Percentiles rank a stretch among this genome's conserved stretches.
phyloP scores from a whole-genome alignment of 2,113 vertebrate genomes.

The Ptilonorhynchus violaceus region DNA sequence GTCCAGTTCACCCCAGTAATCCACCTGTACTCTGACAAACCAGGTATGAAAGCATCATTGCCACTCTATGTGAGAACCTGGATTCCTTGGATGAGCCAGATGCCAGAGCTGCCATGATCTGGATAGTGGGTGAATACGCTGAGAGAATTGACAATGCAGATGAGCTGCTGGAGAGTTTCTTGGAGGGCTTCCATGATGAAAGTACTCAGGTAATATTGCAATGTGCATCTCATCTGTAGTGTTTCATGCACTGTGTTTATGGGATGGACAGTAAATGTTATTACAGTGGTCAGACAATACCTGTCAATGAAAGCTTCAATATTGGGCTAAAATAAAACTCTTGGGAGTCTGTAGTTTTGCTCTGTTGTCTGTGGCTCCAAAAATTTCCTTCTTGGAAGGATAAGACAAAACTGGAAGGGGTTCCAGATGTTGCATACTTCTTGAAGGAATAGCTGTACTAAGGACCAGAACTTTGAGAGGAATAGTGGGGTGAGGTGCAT shows the following conservation, averaged over 20 bases:
- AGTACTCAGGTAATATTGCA: slow-evolving; percentile 87
- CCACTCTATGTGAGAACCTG: slow-evolving; percentile 95
- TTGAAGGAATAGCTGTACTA: background rate
- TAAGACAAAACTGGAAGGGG: background rate
- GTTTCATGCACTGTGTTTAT: background rate
- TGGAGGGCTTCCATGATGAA: slow-evolving; percentile 98
- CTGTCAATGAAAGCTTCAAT: background rate
- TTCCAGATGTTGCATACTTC: background rate
- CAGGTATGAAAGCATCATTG: slow-evolving; percentile 98
- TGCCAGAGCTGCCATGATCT: slow-evolving; percentile 97
- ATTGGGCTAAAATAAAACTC: background rate
- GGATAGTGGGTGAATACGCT: slow-evolving; percentile 99
- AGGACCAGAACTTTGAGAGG: background rate
- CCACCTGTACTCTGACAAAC: background rate
- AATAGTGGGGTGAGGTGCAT: background rate
- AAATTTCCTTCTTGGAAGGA: background rate
- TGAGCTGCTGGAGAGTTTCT: slow-evolving; percentile 94
- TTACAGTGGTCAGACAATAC: background rate
- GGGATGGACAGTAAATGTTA: background rate
- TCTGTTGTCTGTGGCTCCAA: background rate
- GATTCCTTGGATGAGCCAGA: slow-evolving; percentile 97
- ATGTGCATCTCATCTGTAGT: background rate
- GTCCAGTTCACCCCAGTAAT: background rate
- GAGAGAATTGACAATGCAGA: slow-evolving; percentile 98
- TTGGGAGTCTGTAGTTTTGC: background rate